Base-by-base conservation (phyloP, 2,797 vertebrate genomes). In the Aldrovandia affinis region DNA sequence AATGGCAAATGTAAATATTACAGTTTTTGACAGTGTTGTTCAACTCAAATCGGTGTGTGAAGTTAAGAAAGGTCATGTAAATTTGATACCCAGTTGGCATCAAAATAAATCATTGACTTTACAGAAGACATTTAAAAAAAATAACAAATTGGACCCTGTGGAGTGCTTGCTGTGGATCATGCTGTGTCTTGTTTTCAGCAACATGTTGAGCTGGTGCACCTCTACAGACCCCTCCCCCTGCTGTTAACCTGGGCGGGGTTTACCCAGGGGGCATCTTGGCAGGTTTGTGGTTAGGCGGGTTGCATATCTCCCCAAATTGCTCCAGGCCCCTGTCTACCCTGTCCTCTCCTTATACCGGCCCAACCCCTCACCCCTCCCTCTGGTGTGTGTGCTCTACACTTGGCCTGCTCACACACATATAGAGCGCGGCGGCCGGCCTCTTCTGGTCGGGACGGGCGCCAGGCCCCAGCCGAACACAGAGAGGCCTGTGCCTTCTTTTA, bases 401-500 rank as follows among this genome's bases (percentile, higher is more conserved):
- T 52, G 81, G 80, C 68, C 52, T 50, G 68, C 63, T 59, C 79
- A 91, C 89, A 90, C 87, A 92, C 86, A 90, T 86, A 86, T 86
- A 88, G 90, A 89, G 91, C 93, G 91, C 77, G 91, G 93, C 86
- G 90, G 93, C 91, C 91, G 90, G 90, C 91, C 89, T 92, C 91
- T 91, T 92, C 87, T 93, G 94, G 94, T 94, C 89, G 89, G 93
- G 92, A 88, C 80, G 9, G 80, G 84, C 94, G 93, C 95, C 95
- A 96, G 94, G 89, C 93, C 92, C 90, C 88, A 93, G 91, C 92
- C 90, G 89, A 20, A 20, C 57, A 20, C 88, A 93, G 90, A 91
- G 92, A 94, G 92, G 91, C 92, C 93, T 93, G 93, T 93, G 93
- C 92, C 91, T 92, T 91, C 89, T 92, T 93, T 91, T 91, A 59